These are phyloP conservation scores for Sycophila texana DNA, from an alignment of 2,888 invertebrate species.

Conservation along the genomic window DNA sequence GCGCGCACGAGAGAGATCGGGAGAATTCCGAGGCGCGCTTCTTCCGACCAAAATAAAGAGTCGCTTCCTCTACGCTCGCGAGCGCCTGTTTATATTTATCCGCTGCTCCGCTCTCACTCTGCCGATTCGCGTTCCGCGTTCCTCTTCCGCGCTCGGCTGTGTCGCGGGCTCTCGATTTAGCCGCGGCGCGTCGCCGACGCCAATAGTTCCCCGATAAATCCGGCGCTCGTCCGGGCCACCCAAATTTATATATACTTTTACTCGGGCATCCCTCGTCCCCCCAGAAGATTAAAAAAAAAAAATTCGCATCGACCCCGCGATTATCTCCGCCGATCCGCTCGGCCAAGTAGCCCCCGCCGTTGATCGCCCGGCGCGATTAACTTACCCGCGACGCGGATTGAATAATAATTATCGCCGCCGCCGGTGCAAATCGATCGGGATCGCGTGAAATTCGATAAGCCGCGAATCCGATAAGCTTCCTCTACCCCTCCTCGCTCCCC, in stretches of 20 bases:
- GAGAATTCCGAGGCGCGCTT: slow-evolving; percentile 1
- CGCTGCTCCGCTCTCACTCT: slow-evolving; percentile 9
- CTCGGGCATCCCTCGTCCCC: no score
- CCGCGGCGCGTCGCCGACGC: slow-evolving; percentile 25
- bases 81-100: slow-evolving; percentile 50
- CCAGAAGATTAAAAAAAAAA: no score
- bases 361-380: no score
- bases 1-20: no score
- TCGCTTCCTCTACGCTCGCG: neutral
- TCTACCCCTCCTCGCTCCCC: neutral
- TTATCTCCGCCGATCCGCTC: no score
- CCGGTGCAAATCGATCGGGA: neutral
- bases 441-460: slow-evolving; percentile 20
- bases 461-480: neutral
- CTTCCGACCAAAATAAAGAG: slow-evolving; percentile 54
- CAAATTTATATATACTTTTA: no score
- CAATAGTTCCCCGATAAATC: slow-evolving; percentile 34
- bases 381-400: neutral
- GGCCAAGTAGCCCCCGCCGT: no score
- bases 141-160: slow-evolving; percentile 44
- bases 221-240: neutral
- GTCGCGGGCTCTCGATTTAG: slow-evolving; percentile 58
- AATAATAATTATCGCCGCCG: slow-evolving; percentile 14
- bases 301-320: no score
- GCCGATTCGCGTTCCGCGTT: slow-evolving; percentile 53